phyloP scores from a whole-genome alignment of 30 jellyfish, hydroid and myxozoan species.

The Hydractinia symbiolongicarpus region DNA sequence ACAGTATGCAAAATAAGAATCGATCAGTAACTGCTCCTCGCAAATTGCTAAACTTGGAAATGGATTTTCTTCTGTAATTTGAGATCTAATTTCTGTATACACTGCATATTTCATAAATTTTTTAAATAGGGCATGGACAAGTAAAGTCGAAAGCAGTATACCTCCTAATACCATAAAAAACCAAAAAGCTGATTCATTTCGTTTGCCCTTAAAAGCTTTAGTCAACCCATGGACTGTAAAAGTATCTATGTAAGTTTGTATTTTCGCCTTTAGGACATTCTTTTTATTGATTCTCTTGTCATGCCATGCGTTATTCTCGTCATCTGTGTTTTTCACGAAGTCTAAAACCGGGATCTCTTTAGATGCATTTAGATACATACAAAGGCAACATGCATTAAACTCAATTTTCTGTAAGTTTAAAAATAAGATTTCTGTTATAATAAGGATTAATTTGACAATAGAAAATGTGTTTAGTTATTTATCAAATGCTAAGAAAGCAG shows the following conservation, averaged over 20 bases:
- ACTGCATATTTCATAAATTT: slow-evolving; percentile 10
- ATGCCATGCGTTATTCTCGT: slow-evolving; percentile 4
- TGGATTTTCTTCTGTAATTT: slow-evolving; percentile 11
- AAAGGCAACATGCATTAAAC: too few relatives aligned
- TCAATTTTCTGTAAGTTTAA: too few relatives aligned
- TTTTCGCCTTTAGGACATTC: neutral
- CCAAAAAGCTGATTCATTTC: slow-evolving; percentile 18
- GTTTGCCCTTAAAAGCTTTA: slow-evolving; percentile 9
- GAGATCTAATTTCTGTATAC: slow-evolving; percentile 18
- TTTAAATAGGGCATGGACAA: slow-evolving; percentile 8
- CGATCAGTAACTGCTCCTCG: slow-evolving; percentile 23
- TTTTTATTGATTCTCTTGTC: neutral
- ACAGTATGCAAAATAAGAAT: slow-evolving; percentile 10
- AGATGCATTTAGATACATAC: too few relatives aligned
- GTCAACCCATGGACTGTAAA: slow-evolving; percentile 26
- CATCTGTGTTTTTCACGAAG: neutral
- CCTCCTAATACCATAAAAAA: neutral
- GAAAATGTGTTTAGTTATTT: too few relatives aligned
- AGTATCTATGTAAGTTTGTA: neutral
- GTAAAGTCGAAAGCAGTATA: neutral
- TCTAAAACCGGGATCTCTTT: too few relatives aligned
- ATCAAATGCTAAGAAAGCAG: too few relatives aligned
- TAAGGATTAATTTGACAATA: too few relatives aligned
- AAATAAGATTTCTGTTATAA: too few relatives aligned
- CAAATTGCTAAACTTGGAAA: slow-evolving; percentile 20